Base-by-base conservation (phyloP, 1,140 invertebrate genomes). In the Tachypleus tridentatus region DNA sequence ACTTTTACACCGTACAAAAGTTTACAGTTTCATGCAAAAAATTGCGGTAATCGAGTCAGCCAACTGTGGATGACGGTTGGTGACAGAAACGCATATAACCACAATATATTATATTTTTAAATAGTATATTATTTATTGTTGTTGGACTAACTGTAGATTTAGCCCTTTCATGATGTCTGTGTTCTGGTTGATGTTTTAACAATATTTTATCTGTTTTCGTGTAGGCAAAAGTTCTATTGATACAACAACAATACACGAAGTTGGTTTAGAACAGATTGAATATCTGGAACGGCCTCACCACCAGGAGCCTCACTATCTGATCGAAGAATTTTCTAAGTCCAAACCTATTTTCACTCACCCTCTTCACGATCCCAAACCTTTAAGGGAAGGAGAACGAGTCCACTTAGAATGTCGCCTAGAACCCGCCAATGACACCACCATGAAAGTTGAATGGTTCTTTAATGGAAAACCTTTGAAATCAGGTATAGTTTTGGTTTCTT, bases 321-420 rank as follows among this genome's bases (percentile, higher is more conserved):
- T 94, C 73, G 89, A 94, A 78, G 92, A 96, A 79, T 89, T 91
- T 62, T 91, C 90, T 6, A 93, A 93, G 78, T 93, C 91, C 0
- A 93, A 91, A 76, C 92, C 92, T 4, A 86, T 91, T 57, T 94
- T 96, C 73, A 84, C 90, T 0, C 87, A 90, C 71, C 90, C 89
- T 3, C 73, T 95, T 6, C 86, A 82, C 63, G 63, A 58, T 70
- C 86, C 87, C 7, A 84, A 85, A 73, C 87, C 88, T 11, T 81
- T 93, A 4, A 84, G 61, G 83, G 92, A 95, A 78, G 89, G 88
- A 1, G 88, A 93, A 79, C 91, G 87, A 73, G 89, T 90, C 58
- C 93, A 94, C 65, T 70, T 79, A 50, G 77, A 78, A 67, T 76
- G 74, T 63, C 70, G 74, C 79, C 85, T 97, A 49, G 89, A 93